A percentile compares a stretch with the other conserved stretches of the same genome.
Conservation (phyloP, 2,888 invertebrate species). For the Rhorus exstirpatorius region DNA sequence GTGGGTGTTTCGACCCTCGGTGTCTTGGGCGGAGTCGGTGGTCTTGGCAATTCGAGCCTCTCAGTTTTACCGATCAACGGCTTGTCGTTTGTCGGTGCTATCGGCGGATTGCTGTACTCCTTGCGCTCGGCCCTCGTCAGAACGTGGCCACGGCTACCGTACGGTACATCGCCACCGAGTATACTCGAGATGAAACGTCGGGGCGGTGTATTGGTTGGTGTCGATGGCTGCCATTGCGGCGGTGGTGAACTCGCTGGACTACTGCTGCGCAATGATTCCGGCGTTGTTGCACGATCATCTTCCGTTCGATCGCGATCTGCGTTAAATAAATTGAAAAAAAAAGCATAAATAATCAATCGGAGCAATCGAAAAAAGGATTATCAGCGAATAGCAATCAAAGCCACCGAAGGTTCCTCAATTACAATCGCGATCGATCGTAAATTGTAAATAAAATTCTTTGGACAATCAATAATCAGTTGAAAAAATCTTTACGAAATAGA, state of each 20-base stretch:
- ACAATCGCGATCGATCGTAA: no score
- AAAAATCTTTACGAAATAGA: not conserved
- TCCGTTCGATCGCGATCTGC: slow-evolving; percentile 84
- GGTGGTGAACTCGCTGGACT: slow-evolving; percentile 83
- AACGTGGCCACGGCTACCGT: slow-evolving; percentile 93
- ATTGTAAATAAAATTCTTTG: not conserved
- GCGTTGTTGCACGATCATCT: slow-evolving; percentile 84
- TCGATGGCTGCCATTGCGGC: slow-evolving; percentile 81
- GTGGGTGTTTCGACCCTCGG: slow-evolving; percentile 89
- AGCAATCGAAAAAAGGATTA: not conserved
- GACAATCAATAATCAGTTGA: not conserved
- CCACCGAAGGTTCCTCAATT: no score
- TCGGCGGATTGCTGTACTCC: slow-evolving; percentile 89
- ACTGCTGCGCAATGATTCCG: slow-evolving; percentile 82
- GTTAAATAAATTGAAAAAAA: not conserved
- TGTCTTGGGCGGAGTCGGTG: slow-evolving; percentile 89
- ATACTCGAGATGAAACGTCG: slow-evolving; percentile 93
- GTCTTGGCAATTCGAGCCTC: slow-evolving; percentile 82
- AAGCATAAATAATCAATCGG: not conserved
- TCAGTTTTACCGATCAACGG: slow-evolving; percentile 88
- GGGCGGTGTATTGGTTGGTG: slow-evolving; percentile 85
- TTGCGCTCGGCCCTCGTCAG: slow-evolving; percentile 94
- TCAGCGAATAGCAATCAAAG: no score
- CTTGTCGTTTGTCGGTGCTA: slow-evolving; percentile 88
- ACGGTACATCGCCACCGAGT: slow-evolving; percentile 93